Conservation (phyloP, 2,797 vertebrate species). For the Myotis findleyi region DNA sequence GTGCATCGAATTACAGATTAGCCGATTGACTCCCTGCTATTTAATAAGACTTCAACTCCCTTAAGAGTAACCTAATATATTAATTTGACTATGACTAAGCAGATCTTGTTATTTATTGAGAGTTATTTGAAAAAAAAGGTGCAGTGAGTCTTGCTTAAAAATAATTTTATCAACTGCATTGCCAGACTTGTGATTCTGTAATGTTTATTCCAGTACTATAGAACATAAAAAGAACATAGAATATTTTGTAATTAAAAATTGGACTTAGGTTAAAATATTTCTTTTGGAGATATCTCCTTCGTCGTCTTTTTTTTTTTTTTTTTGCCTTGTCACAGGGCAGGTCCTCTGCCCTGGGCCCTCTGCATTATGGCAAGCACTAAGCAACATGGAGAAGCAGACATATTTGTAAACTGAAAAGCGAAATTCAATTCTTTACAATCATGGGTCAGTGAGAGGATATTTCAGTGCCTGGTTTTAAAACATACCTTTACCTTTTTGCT, state of each 20-base stretch:
- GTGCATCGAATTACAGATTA: constrained; percentile 75
- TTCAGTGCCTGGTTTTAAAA: constrained; percentile 55
- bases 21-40: constrained; percentile 53
- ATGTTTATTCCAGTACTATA: not conserved
- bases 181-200: constrained; percentile 1
- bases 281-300: not conserved
- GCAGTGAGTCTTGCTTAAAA: constrained; percentile 4
- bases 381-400: constrained; percentile 36
- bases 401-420: constrained; percentile 62
- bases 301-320: not conserved
- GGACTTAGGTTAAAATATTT: not conserved
- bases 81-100: constrained; percentile 76
- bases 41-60: constrained; percentile 62
- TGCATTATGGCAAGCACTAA: constrained; percentile 49
- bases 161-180: constrained; percentile 34
- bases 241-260: constrained; percentile 35
- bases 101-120: constrained; percentile 62
- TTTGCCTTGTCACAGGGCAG: constrained; percentile 15
- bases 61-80: constrained; percentile 62
- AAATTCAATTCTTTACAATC: constrained; percentile 47
- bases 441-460: constrained; percentile 14
- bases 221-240: constrained; percentile 25
- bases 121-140: constrained; percentile 61
- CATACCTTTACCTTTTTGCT: constrained; percentile 14
- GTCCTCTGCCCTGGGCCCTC: constrained; percentile 44